Conservation (phyloP, 2,113 vertebrate species). For the Electrona antarctica region DNA sequence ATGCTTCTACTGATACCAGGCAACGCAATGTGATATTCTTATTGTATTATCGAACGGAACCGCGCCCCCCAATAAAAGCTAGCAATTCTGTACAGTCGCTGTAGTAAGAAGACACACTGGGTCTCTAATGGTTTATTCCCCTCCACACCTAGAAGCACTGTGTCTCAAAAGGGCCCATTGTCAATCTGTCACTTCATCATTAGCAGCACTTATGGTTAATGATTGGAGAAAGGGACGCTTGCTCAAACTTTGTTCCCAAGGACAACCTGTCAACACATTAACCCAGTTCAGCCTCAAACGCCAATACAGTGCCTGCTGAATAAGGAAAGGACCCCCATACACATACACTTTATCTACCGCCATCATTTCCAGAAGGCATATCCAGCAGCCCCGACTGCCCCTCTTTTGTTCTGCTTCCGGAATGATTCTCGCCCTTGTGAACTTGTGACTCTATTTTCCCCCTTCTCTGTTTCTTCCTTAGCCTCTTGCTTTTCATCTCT, state of each 20-base stretch:
- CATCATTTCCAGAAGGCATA: too few species aligned
- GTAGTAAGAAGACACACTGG: constrained; percentile 40
- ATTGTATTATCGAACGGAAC: too few species aligned
- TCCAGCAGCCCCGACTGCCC: not conserved
- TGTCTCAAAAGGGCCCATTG: constrained; percentile 61
- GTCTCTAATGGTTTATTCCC: constrained; percentile 20
- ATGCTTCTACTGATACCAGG: too few species aligned
- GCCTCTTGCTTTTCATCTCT: not conserved
- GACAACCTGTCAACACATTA: constrained; percentile 24
- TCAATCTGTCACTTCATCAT: constrained; percentile 44
- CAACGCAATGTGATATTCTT: too few species aligned
- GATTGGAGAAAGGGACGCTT: constrained; percentile 44
- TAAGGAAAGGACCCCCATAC: not conserved
- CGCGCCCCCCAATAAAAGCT: too few species aligned
- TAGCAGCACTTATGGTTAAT: constrained; percentile 47
- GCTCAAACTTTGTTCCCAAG: constrained; percentile 6
- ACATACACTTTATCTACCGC: not conserved
- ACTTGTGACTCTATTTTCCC: not conserved
- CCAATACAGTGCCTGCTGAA: not conserved
- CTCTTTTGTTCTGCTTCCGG: constrained; percentile 1
- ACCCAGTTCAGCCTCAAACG: constrained; percentile 7
- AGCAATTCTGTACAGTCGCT: too few species aligned
- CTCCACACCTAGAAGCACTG: constrained; percentile 57
- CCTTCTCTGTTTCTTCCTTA: not conserved
- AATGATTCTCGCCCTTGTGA: not conserved